These are phyloP conservation scores for Okapia johnstoni DNA, from an alignment of 2,113 vertebrate species.

Conservation along the genomic window DNA sequence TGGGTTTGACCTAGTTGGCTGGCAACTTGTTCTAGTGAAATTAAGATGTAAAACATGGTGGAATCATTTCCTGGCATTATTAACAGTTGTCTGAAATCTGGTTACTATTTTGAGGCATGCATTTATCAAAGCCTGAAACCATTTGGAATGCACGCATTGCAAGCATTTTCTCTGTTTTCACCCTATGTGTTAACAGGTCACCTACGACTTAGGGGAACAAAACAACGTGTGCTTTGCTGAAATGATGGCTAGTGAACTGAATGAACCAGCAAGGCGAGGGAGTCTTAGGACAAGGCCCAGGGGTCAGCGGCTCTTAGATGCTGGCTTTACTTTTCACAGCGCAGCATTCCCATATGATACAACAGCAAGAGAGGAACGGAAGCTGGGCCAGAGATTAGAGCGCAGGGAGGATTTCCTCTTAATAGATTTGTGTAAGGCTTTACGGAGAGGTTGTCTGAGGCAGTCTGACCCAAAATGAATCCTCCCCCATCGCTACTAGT, in stretches of 20 bases:
- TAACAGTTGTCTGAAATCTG: not conserved
- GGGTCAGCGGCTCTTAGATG: not conserved
- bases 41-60: conserved; percentile 8
- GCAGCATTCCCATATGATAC: not conserved
- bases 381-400: conserved; percentile 14
- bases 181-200: not conserved
- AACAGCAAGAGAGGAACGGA: not conserved
- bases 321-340: not conserved
- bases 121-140: conserved; percentile 20
- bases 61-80: not conserved
- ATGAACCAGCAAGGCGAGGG: not conserved
- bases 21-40: not conserved
- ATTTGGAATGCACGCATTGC: not conserved
- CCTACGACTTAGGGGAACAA: not conserved
- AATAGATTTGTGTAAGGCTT: conserved; percentile 54
- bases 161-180: not conserved
- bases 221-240: not conserved
- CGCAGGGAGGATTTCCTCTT: not conserved
- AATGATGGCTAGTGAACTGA: not conserved
- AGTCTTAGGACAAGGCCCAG: not conserved
- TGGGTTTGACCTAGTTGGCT: not conserved
- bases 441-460: conserved; percentile 28
- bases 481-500: not conserved
- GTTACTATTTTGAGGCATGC: not conserved
- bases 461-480: conserved; percentile 9